These are phyloP conservation scores for Micropoecilia bifurca DNA, from an alignment of 2,797 vertebrate species.

Conservation along the genomic window DNA sequence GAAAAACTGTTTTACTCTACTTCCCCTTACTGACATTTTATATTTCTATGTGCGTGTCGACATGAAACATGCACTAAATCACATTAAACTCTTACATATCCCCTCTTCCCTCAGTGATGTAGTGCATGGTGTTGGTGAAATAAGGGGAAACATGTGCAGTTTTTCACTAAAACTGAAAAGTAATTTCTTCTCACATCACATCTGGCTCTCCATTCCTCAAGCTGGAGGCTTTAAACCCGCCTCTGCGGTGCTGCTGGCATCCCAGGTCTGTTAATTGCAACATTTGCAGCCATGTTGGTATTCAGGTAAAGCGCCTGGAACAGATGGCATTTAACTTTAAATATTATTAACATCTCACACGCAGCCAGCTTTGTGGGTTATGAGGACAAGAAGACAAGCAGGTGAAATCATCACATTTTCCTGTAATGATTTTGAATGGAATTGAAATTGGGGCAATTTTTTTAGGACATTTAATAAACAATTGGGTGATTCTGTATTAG, in stretches of 20 bases:
- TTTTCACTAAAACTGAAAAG: slow-evolving; percentile 36
- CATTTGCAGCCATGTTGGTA: slow-evolving; percentile 65
- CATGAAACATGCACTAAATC: slow-evolving; percentile 60
- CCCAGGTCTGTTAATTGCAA: slow-evolving; percentile 75
- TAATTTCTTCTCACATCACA: slow-evolving; percentile 69
- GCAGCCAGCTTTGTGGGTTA: slow-evolving; percentile 41
- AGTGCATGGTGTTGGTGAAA: slow-evolving; percentile 39
- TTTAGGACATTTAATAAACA: slow-evolving; percentile 3
- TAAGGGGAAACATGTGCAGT: slow-evolving; percentile 8
- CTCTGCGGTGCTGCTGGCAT: slow-evolving; percentile 64
- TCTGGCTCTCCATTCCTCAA: slow-evolving; percentile 58
- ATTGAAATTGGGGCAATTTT: slow-evolving; percentile 45
- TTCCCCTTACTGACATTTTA: slow-evolving; percentile 60
- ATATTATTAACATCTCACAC: slow-evolving; percentile 76
- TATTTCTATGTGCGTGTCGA: slow-evolving; percentile 42
- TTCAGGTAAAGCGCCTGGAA: slow-evolving; percentile 60
- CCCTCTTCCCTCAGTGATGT: slow-evolving; percentile 62
- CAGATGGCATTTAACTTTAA: slow-evolving; percentile 83
- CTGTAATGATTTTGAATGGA: slow-evolving; percentile 50
- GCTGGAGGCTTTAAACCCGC: slow-evolving; percentile 39
- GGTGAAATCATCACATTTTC: slow-evolving; percentile 62
- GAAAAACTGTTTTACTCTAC: slow-evolving; percentile 36
- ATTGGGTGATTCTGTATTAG: neutral
- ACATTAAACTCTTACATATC: slow-evolving; percentile 59
- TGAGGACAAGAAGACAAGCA: slow-evolving; percentile 50